Evolutionary conservation across 2,888 invertebrate genomes (phyloP), one percentile per base, ranked within the genome.

Genomic region (Dryococelus australis): DNA sequence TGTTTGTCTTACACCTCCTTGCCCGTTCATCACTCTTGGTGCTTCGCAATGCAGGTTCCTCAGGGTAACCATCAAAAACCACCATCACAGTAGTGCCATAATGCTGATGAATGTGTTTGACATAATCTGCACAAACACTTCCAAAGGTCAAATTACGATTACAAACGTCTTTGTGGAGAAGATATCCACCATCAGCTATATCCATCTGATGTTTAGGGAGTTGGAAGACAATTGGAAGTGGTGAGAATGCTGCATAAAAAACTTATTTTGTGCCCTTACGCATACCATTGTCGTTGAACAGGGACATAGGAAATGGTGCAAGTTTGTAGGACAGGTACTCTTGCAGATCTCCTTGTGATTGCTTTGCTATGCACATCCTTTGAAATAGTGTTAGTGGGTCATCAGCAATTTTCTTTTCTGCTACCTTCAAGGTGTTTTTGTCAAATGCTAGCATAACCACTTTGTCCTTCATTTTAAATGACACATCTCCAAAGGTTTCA

Each of bases 341-440:
- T n/a, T n/a, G n/a, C n/a, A 83, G 43, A 35, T 83, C 13, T 27
- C 35, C 43, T n/a, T 28, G 83, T 27, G 83, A 24, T 43, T 35
- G 28, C 16, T 83, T 83, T 28, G 83, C 83, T 16, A 83, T 83
- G 35, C 83, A 83, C 28, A 83, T 83, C 24, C 83, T 83, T 9
- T 83, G 83, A 12, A 35, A 83, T 1, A 83, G 83, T 35, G 83
- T 83, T 16, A 83, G 83, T 20, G 83, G 13, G 35, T 83, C 35
- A 8, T 35, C 43, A 20, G 83, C 43, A 16, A 83, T 16, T 13
- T 28, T 83, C 28, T 83, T 83, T 24, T 83, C 83, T n/a, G 8
- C 16, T 35, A 28, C 83, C 24, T 83, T 83, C 35, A 83, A 83
- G 43, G n/a, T 8, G 13, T 83, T 83, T 20, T 43, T 28, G 35